Conservation (phyloP, 2,113 vertebrate species). For the Lucifuga dentata region DNA sequence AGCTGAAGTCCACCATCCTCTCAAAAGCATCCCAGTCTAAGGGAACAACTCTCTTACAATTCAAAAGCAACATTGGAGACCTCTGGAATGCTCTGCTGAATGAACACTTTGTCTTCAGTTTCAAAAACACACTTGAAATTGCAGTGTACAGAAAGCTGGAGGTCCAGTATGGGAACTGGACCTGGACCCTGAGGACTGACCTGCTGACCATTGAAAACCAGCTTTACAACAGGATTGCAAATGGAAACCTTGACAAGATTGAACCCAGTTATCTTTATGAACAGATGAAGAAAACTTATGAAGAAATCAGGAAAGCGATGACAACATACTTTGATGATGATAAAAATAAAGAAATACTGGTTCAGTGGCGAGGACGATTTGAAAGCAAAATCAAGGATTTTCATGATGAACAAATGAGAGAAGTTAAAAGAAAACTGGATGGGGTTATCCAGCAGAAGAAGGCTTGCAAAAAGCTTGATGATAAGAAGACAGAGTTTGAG, state of each 20-base stretch:
- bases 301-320: neutral
- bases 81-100: constrained; percentile 47
- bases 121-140: constrained; percentile 56
- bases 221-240: constrained; percentile 26
- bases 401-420: constrained; percentile 12
- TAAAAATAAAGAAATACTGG: constrained; percentile 39
- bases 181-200: constrained; percentile 46
- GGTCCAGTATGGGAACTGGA: constrained; percentile 38
- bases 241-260: neutral
- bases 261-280: neutral
- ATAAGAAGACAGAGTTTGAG: constrained; percentile 38
- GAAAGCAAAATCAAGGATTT: constrained; percentile 48
- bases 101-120: constrained; percentile 57
- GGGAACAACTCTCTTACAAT: constrained; percentile 32
- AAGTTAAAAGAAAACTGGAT: constrained; percentile 39
- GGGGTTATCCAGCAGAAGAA: constrained; percentile 49
- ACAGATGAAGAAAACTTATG: constrained; percentile 8
- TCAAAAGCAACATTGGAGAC: constrained; percentile 37
- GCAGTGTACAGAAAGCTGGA: constrained; percentile 53
- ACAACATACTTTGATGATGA: constrained; percentile 21
- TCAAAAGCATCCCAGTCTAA: constrained; percentile 35
- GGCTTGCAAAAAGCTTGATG: constrained; percentile 34
- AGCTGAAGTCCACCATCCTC: constrained; percentile 52
- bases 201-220: constrained; percentile 49
- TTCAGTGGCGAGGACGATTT: constrained; percentile 46